These are phyloP conservation scores for Etheostoma cragini DNA, from an alignment of 2,113 vertebrate species.

Conservation along the genomic window DNA sequence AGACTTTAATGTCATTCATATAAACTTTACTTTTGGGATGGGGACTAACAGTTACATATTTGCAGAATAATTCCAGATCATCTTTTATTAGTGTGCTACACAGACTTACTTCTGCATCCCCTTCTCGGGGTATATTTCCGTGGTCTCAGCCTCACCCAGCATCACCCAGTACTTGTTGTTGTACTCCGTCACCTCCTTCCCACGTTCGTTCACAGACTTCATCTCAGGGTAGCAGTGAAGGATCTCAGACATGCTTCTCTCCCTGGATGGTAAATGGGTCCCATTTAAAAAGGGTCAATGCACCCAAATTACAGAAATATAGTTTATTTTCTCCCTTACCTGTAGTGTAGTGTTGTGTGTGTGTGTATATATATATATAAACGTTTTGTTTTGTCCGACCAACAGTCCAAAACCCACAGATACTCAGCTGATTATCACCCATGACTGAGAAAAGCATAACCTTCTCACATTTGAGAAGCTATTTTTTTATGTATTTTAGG, in stretches of 20 bases:
- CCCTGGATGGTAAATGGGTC: constrained; percentile 54
- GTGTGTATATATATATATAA: background rate
- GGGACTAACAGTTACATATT: background rate
- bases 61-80: too few relatives aligned
- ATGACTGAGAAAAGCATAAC: background rate
- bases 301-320: background rate
- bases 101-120: constrained; percentile 88
- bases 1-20: background rate
- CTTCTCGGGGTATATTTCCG: constrained; percentile 85
- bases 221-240: constrained; percentile 91
- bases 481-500: background rate
- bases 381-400: background rate
- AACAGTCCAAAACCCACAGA: background rate
- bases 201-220: constrained; percentile 87
- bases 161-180: constrained; percentile 98
- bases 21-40: background rate
- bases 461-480: background rate
- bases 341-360: background rate
- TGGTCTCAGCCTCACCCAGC: constrained; percentile 87
- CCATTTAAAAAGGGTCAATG: background rate
- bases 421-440: background rate
- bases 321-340: background rate
- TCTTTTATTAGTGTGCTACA: background rate
- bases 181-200: constrained; percentile 92
- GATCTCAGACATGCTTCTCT: constrained; percentile 88